Conservation (phyloP, 1,140 invertebrate genomes). For the Colletes latitarsis region DNA sequence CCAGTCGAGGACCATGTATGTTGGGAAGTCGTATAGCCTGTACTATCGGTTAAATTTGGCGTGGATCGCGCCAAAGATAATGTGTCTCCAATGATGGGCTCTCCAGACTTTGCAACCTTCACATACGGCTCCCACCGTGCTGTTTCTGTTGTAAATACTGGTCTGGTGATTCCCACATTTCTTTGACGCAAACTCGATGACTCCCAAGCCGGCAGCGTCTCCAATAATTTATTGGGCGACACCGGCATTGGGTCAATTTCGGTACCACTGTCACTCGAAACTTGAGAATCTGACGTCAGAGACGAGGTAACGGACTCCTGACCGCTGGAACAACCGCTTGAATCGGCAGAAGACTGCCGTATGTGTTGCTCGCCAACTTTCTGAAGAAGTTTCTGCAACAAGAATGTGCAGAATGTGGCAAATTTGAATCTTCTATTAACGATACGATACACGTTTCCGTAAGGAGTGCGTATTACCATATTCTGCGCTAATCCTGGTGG, state of each 20-base stretch:
- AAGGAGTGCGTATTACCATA: conserved; percentile 63
- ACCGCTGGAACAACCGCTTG: conserved; percentile 83
- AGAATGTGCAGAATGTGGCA: conserved; percentile 12
- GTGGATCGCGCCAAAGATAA: conserved; percentile 75
- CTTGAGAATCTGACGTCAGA: conserved; percentile 81
- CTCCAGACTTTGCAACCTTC: conserved; percentile 70
- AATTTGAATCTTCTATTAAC: not conserved
- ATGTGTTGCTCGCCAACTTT: conserved; percentile 77
- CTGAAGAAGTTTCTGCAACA: conserved; percentile 76
- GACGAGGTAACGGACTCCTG: conserved; percentile 83
- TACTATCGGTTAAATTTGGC: conserved; percentile 74
- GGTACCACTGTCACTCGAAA: conserved; percentile 81
- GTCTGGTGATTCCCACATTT: conserved; percentile 68
- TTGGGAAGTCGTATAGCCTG: conserved; percentile 68
- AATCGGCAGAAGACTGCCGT: conserved; percentile 80
- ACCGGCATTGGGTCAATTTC: conserved; percentile 78
- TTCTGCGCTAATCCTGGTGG: conserved; percentile 82
- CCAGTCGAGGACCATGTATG: conserved; percentile 77
- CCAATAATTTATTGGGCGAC: conserved; percentile 71
- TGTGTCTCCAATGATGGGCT: conserved; percentile 65
- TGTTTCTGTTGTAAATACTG: conserved; percentile 52
- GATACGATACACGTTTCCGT: not conserved
- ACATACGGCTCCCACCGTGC: conserved; percentile 74
- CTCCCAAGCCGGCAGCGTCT: conserved; percentile 71
- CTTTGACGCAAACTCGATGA: conserved; percentile 76